A percentile compares a stretch with the other conserved stretches of the same genome.
phyloP scores from a whole-genome alignment of 1,140 invertebrate genomes.

The Nomia melanderi region DNA sequence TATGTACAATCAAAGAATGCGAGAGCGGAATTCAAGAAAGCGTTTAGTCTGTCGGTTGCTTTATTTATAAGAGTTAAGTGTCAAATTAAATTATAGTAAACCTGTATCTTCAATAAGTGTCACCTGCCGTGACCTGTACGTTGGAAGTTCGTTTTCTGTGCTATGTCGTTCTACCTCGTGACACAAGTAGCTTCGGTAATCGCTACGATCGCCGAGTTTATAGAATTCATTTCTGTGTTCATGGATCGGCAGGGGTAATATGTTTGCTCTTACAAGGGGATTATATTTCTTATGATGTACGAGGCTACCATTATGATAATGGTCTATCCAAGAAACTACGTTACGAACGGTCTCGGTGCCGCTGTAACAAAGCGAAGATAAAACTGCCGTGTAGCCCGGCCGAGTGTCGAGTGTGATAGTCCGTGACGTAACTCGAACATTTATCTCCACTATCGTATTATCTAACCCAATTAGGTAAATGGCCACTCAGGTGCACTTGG shows the following conservation, averaged over 20 bases:
- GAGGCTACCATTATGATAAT: conserved; percentile 32
- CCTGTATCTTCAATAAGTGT: too few species aligned
- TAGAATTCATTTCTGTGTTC: not conserved
- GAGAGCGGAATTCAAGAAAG: too few species aligned
- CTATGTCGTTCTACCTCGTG: too few species aligned
- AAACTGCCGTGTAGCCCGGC: conserved; percentile 16
- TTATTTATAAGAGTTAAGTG: too few species aligned
- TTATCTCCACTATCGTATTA: conserved; percentile 31
- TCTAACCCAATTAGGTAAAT: conserved; percentile 45
- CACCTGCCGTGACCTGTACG: too few species aligned
- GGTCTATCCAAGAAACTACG: conserved; percentile 1
- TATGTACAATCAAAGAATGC: too few species aligned
- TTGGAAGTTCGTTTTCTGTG: too few species aligned
- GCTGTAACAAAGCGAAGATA: conserved; percentile 26
- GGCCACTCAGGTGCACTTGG: conserved; percentile 11
- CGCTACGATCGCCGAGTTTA: conserved; percentile 32
- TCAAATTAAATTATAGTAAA: too few species aligned
- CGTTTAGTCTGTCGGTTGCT: too few species aligned
- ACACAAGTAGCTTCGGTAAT: not conserved
- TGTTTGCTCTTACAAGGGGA: conserved; percentile 7
- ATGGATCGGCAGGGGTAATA: not conserved
- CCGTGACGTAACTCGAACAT: conserved; percentile 27
- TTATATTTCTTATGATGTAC: conserved; percentile 23
- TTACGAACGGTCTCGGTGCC: conserved; percentile 8
- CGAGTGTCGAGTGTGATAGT: conserved; percentile 23